phyloP scores from a whole-genome alignment of 2,888 invertebrate genomes.

The Subacronicta megacephala region DNA sequence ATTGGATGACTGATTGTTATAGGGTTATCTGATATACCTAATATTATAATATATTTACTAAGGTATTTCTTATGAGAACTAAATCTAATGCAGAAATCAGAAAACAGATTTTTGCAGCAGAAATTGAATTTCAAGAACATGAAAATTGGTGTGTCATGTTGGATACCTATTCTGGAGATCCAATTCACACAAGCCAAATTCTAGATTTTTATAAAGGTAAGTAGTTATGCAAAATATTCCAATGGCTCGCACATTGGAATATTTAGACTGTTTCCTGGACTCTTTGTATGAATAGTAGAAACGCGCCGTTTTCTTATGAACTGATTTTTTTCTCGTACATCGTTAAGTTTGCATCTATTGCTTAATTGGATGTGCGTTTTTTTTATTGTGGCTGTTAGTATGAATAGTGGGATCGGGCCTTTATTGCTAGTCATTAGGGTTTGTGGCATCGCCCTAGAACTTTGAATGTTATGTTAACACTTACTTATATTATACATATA shows the following conservation, averaged over 20 bases:
- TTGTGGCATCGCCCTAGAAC: conserved; percentile 15
- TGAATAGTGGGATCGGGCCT: conserved; percentile 20
- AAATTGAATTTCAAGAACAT: too few relatives aligned
- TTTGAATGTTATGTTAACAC: conserved; percentile 32
- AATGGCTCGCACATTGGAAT: conserved; percentile 1
- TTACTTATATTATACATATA: conserved; percentile 51
- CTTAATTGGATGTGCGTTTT: conserved; percentile 38
- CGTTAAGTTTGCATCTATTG: conserved; percentile 42
- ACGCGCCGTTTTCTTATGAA: conserved; percentile 17
- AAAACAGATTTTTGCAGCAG: too few relatives aligned
- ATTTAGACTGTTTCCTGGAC: conserved; percentile 31
- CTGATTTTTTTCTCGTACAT: conserved; percentile 39
- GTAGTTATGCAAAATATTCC: conserved; percentile 7
- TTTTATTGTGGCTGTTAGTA: conserved; percentile 34
- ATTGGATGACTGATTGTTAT: conserved; percentile 55
- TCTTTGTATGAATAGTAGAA: conserved; percentile 19
- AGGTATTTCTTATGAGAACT: conserved; percentile 13
- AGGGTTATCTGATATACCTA: conserved; percentile 22
- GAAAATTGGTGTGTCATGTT: conserved; percentile 2
- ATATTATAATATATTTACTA: conserved; percentile 5
- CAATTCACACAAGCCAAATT: conserved; percentile 16
- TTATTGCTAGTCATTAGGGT: conserved; percentile 46
- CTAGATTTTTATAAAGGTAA: conserved; percentile 24
- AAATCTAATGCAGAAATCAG: conserved; percentile 26
- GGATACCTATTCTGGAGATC: conserved; percentile 17